Base-by-base conservation (phyloP, 2,797 vertebrate genomes). In the Chrysocyon brachyurus region DNA sequence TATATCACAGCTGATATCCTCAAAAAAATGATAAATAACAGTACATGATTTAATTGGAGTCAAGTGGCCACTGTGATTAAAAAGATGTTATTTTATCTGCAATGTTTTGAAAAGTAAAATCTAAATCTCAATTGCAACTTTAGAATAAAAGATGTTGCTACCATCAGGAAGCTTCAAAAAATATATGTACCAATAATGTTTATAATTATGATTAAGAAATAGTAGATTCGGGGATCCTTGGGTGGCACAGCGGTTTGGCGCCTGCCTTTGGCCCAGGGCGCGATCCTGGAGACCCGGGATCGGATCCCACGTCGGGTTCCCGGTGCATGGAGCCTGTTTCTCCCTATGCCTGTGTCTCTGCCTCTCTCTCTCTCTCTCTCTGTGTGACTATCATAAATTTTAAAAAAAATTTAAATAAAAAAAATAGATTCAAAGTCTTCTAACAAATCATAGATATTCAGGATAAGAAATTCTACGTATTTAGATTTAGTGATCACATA, bases 171-270 rank as follows among this genome's bases (percentile, higher is more conserved):
- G 7, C 31, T 82, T 81, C 26, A 93, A 88, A 86, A 61, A 81
- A 40, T 61, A 5, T 95, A 57, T 73, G 22, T 31, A 46, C 1
- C 7, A 24, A 21, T 73, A 17, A 17, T 63, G 4, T 68, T 78
- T 96, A 16, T 36, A 85, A 70, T 7, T 70, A 36, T 59, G 14
- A 85, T n/a, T 85, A 52, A 88, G 31, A 75, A 84, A 64, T 77
- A 52, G 26, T 61, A 75, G 19, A 81, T 17, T 46, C 33, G 63
- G 40, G 40, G 40, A 46, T 46, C 40, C 40, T 1, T 46, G 40
- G 7, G 1, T 46, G 40, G 40, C 7, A 1, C 40, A 46, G 40
- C 7, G 0, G 40, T 46, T 46, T 46, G 40, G 40, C 1, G 0
- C 7, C 7, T 46, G 40, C 40, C 40, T 46, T 46, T 46, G 6